phyloP scores from a whole-genome alignment of 2,113 vertebrate species.

The Paratilapia polleni region DNA sequence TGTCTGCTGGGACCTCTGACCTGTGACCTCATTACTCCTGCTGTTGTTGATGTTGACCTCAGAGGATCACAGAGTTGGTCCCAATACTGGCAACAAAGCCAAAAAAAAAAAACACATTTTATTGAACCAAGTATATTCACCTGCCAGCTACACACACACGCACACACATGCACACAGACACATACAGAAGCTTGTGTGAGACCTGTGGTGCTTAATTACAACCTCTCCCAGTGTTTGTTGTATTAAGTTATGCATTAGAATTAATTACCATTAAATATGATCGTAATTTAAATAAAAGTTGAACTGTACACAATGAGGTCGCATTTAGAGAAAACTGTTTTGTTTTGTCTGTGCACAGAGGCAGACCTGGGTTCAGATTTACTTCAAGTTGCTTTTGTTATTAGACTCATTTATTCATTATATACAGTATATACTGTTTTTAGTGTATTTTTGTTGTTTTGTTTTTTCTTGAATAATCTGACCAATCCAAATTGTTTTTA shows the following conservation, averaged over 20 bases:
- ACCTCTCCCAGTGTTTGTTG: slow-evolving; percentile 40
- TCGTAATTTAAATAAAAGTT: slow-evolving; percentile 31
- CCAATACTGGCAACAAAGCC: slow-evolving; percentile 5
- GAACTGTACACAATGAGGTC: slow-evolving; percentile 28
- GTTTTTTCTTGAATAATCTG: background rate
- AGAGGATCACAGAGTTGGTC: background rate
- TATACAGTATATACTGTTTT: background rate
- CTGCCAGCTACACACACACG: background rate
- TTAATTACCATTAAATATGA: slow-evolving; percentile 54
- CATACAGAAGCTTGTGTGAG: background rate
- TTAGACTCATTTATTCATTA: background rate
- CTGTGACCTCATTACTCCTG: slow-evolving; percentile 54
- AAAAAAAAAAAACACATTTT: slow-evolving; percentile 15
- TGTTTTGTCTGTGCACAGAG: background rate
- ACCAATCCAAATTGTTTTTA: background rate
- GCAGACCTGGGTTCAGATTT: background rate
- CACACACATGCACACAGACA: background rate
- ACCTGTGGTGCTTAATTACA: slow-evolving; percentile 37
- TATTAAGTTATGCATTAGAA: slow-evolving; percentile 55
- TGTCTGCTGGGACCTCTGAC: slow-evolving; percentile 39
- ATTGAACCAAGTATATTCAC: background rate
- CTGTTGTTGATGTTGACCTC: slow-evolving; percentile 18
- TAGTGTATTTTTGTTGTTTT: background rate
- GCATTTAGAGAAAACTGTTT: slow-evolving; percentile 6
- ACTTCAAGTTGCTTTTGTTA: background rate